A percentile compares a stretch with the other conserved stretches of the same genome.
Conservation (phyloP, 2,797 vertebrate species). For the Lepidocolaptes lacrymiger region DNA sequence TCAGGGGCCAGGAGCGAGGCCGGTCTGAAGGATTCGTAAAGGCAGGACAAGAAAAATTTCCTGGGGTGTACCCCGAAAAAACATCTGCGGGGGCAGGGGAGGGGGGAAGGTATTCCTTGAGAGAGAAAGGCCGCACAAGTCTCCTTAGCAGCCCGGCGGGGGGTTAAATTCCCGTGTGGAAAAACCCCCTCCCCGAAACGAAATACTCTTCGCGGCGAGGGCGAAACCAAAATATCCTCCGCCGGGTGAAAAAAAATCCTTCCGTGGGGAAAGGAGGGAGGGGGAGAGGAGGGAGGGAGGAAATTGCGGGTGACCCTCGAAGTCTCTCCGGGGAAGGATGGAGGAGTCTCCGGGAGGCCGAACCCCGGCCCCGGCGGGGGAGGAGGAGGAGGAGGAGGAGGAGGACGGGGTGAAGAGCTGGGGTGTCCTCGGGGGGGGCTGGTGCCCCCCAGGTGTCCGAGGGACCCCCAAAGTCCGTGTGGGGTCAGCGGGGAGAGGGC, state of each 20-base stretch:
- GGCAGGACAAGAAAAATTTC: constrained; percentile 17
- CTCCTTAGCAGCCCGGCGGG: constrained; percentile 36
- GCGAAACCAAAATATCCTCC: constrained; percentile 50
- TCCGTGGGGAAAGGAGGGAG: constrained; percentile 29
- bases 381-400: not conserved
- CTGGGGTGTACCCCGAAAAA: constrained; percentile 53
- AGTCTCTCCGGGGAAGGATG: constrained; percentile 59
- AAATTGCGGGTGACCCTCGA: constrained; percentile 55
- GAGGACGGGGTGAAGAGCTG: constrained; percentile 2
- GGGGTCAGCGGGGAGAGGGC: too few species aligned
- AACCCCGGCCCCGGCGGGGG: constrained; percentile 4
- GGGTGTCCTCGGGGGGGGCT: constrained; percentile 39
- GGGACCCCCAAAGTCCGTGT: not conserved
- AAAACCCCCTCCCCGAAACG: not conserved
- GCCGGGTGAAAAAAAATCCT: constrained; percentile 12
- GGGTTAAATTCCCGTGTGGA: constrained; percentile 31
- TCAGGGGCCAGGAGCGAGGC: not conserved
- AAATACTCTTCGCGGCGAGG: constrained; percentile 40
- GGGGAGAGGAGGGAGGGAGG: constrained; percentile 3
- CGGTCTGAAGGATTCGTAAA: constrained; percentile 42
- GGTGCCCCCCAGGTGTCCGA: not conserved
- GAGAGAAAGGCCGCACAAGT: constrained; percentile 62
- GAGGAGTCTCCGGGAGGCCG: constrained; percentile 31
- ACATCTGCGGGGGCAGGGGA: constrained; percentile 40
- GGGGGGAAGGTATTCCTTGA: constrained; percentile 45